phyloP scores from a whole-genome alignment of 2,888 invertebrate genomes.

The Phyllotreta cruciferae region DNA sequence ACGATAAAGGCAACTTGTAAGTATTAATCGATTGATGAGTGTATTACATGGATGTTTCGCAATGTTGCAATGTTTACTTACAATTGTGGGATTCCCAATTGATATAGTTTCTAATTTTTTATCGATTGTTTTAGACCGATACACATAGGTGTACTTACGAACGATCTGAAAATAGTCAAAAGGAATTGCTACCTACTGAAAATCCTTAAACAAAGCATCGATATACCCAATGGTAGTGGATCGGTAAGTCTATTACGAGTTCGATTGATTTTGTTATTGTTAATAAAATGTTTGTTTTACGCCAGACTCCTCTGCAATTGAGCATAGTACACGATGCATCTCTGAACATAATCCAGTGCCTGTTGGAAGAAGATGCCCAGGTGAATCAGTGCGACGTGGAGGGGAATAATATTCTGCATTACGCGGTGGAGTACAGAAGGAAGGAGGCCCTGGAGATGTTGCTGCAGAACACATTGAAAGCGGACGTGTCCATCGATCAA shows the following conservation, averaged over 20 bases:
- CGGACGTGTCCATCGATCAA: slow-evolving; percentile 48
- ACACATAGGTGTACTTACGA: slow-evolving; percentile 47
- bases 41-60: not conserved
- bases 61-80: not conserved
- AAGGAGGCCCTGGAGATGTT: slow-evolving; percentile 47
- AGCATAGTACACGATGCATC: slow-evolving; percentile 54
- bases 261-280: too few relatives aligned
- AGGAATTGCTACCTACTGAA: slow-evolving; percentile 46
- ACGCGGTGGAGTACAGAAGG: slow-evolving; percentile 57
- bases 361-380: slow-evolving; percentile 60
- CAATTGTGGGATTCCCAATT: not conserved
- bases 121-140: slow-evolving; percentile 46
- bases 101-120: not conserved
- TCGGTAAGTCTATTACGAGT: slow-evolving; percentile 44
- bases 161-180: slow-evolving; percentile 42
- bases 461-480: slow-evolving; percentile 44
- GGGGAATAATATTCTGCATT: slow-evolving; percentile 59
- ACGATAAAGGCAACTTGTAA: slow-evolving; percentile 52
- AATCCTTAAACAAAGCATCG: slow-evolving; percentile 42
- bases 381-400: slow-evolving; percentile 56
- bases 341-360: slow-evolving; percentile 49
- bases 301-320: slow-evolving; percentile 64
- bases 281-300: slow-evolving; percentile 40
- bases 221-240: slow-evolving; percentile 44
- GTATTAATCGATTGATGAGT: slow-evolving; percentile 32